Conservation (phyloP, 2,888 invertebrate species). For the Apocheima hispidaria region DNA sequence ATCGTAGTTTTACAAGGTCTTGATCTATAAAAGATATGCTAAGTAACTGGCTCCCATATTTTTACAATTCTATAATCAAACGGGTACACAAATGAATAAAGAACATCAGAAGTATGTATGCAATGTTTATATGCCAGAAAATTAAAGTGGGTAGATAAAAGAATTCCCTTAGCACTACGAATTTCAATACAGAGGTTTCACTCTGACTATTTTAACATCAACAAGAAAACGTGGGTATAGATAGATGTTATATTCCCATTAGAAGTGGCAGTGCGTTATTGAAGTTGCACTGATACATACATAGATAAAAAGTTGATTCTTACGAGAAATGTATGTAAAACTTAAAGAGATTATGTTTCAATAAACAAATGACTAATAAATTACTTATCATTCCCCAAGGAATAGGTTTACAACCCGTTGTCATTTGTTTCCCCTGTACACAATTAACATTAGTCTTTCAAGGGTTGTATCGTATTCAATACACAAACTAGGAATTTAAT, state of each 20-base stretch:
- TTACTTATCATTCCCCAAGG: slow-evolving; percentile 30
- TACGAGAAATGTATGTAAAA: slow-evolving; percentile 62
- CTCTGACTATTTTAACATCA: slow-evolving; percentile 18
- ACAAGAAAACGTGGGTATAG: slow-evolving; percentile 4
- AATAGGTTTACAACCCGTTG: slow-evolving; percentile 51
- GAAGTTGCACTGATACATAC: slow-evolving; percentile 47
- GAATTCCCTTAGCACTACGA: slow-evolving; percentile 20
- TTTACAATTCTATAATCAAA: slow-evolving; percentile 7
- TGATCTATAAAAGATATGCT: slow-evolving; percentile 7
- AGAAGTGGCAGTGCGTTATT: slow-evolving; percentile 42
- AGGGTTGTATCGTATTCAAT: slow-evolving; percentile 43
- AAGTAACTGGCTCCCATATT: slow-evolving; percentile 13
- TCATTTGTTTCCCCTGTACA: slow-evolving; percentile 60
- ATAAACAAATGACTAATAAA: slow-evolving; percentile 45
- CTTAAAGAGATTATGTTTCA: slow-evolving; percentile 62
- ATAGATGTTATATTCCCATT: slow-evolving; percentile 12
- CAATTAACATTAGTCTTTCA: slow-evolving; percentile 53
- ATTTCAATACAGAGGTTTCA: slow-evolving; percentile 18
- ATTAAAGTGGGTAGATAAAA: slow-evolving; percentile 1
- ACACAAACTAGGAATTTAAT: slow-evolving; percentile 31
- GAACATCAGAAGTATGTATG: not conserved
- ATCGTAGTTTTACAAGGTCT: not conserved
- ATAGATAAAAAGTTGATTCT: slow-evolving; percentile 61
- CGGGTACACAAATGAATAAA: not conserved
- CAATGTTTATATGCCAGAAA: slow-evolving; percentile 1